Base-by-base conservation (phyloP, 2,113 vertebrate species). In the Sinocyclocheilus maitianheensis region DNA sequence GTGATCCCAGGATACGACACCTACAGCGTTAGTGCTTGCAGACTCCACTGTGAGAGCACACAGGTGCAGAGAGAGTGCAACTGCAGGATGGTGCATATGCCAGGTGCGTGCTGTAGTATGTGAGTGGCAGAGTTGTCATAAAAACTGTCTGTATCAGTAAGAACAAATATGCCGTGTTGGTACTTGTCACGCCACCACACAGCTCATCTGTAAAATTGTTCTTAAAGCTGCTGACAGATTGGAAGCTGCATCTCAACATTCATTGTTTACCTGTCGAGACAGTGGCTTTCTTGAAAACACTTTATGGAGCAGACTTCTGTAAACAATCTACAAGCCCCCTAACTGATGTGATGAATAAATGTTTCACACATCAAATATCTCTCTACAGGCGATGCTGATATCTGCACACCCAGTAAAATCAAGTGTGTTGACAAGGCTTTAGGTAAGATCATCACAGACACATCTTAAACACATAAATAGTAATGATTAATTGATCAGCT, bases 71-170 rank as follows among this genome's bases (percentile, higher is more conserved):
- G 92, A 46, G 96, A 96, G 87, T 99, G 98, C 91, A 95, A 94
- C 86, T 99, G 98, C 92, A 96, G 98, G 86, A 99, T 99, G 98
- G 97, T 99, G 58, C 98, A 99, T 90, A 99, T 99, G 97, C 98
- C 98, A 93, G 98, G 98, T 99, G 93, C 69, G 79, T 74, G 43
- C 46, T 48, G 30, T 11, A 37, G 34, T 72, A 43, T 34, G 40
- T 43, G 55, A 76, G 63, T 74, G 65, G 74, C 20, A 75, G 53
- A 76, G 51, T 43, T 77, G 74, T 85, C 5, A 48, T 63, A 43
- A 40, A 62, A 80, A 46, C 14, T 24, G 24, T 85, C 58, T 55
- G 22, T 40, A 43, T 80, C 10, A 71, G 20, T 72, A 58, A 16
- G 10, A 71, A 24, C 37, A 67, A 48, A n/a, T 85, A 58, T 77